Evolutionary conservation across 2,113 vertebrate species (phyloP), one percentile per base, ranked within the genome.

Genomic region (Xiphorhynchus elegans): DNA sequence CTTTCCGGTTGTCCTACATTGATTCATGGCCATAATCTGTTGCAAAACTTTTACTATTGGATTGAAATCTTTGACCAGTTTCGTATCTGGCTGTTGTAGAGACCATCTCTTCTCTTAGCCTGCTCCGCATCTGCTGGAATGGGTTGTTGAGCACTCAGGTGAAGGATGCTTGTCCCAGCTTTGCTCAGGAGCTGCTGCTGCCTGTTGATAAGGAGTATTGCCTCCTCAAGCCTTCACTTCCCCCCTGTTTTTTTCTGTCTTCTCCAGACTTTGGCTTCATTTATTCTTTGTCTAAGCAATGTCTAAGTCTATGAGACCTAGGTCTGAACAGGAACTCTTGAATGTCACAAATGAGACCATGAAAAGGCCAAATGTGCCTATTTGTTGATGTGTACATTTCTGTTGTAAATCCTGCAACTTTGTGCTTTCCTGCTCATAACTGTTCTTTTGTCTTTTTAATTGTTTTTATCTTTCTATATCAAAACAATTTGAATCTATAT

Each of bases 401-500:
- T 90, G 39, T 60, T 56, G 47, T 49, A 40, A 88, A 44, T 68
- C 17, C 77, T 86, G 28, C 35, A 81, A 40, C 47, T 90, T 80
- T 56, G 19, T 1, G 0, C 47, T 90, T 87, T 68, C 35, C 66
- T 96, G 39, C 26, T 77, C 62, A 1, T 59, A 59, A 76, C 55
- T 62, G 28, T 29, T 88, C 31, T 69, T 90, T 90, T 53, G 24
- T 94, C 39, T 25, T 88, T 95, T 88, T 72, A 90, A 47, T 93
- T 90, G 75, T 78, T 94, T 81, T 19, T 75, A 63, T 92, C 52
- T 85, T 92, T 96, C 90, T 86, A 70, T 94, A 84, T 81, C n/a
- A 73, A 88, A 94, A 89, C 25, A 75, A 68, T 81, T 86, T 68
- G 39, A 93, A 81, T 91, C 90, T 94, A 86, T 94, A 96, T 95